phyloP scores from a whole-genome alignment of 1,140 invertebrate species.

The Chionoecetes opilio region DNA sequence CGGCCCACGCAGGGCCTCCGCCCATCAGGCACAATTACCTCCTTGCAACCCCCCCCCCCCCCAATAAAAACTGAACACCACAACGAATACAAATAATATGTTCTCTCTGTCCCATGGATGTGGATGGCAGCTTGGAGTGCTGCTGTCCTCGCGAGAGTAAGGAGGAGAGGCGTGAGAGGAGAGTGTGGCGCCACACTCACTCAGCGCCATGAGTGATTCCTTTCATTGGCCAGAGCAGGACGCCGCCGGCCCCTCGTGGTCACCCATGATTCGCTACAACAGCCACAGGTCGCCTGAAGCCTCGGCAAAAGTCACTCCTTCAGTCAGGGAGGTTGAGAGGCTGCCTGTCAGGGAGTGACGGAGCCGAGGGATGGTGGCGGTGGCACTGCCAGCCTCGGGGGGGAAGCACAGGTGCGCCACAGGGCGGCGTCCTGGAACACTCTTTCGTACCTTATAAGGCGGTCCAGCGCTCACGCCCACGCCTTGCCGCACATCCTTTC shows the following conservation, averaged over 20 bases:
- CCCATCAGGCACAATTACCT: not conserved
- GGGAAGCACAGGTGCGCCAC: not conserved
- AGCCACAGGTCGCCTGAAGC: not conserved
- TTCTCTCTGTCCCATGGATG: not conserved
- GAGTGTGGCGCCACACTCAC: not conserved
- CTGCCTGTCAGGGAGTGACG: not conserved
- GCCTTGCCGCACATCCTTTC: not conserved
- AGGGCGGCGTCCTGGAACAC: conserved; percentile 22
- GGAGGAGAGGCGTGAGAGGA: not conserved
- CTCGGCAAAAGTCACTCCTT: not conserved
- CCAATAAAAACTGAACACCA: not conserved
- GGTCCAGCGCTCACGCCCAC: conserved; percentile 1
- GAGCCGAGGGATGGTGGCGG: not conserved
- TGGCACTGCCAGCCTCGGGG: not conserved
- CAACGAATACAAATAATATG: not conserved
- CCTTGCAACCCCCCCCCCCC: not conserved
- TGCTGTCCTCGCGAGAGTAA: not conserved
- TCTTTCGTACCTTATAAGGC: not conserved
- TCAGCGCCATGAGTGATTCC: not conserved
- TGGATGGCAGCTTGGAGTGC: not conserved
- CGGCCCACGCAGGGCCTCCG: not conserved
- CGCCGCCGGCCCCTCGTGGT: not conserved
- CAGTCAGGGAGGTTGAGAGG: not conserved
- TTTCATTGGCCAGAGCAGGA: not conserved
- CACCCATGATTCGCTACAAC: not conserved